Percentiles rank a stretch among this genome's conserved stretches.
These are phyloP conservation scores for Stylophora pistillata DNA, from an alignment of 64 coral and sea anemone genomes.

Conservation along the genomic window DNA sequence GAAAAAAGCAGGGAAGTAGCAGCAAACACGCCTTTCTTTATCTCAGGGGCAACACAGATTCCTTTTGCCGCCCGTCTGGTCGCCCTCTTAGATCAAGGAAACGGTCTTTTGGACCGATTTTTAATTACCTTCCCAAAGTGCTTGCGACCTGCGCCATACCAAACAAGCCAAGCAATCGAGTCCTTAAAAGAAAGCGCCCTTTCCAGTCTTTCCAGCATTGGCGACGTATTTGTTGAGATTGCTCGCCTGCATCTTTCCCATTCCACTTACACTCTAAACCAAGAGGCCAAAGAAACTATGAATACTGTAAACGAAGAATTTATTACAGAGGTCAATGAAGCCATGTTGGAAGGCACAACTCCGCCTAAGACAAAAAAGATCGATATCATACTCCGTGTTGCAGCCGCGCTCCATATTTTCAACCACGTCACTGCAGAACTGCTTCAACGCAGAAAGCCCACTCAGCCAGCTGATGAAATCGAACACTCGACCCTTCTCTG, in stretches of 20 bases:
- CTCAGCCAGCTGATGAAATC: conserved; percentile 7
- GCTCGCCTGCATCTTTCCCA: conserved; percentile 4
- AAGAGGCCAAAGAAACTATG: background rate
- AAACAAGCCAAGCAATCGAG: conserved; percentile 39
- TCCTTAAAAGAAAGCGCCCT: background rate
- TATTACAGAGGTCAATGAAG: conserved; percentile 51
- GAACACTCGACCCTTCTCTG: background rate
- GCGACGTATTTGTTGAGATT: conserved; percentile 40
- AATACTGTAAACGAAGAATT: conserved; percentile 29
- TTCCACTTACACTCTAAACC: background rate
- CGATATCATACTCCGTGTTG: conserved; percentile 18
- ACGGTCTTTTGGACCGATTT: conserved; percentile 50
- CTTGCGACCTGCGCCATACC: conserved; percentile 17
- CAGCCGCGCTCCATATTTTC: conserved; percentile 40
- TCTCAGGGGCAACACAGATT: conserved; percentile 47
- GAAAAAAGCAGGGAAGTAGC: conserved; percentile 33
- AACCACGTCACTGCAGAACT: conserved; percentile 32
- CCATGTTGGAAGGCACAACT: conserved; percentile 36
- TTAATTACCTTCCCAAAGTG: conserved; percentile 59
- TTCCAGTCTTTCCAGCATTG: background rate
- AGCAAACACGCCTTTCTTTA: conserved; percentile 37
- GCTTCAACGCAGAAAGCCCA: conserved; percentile 7
- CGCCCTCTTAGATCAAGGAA: conserved; percentile 48
- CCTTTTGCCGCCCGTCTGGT: conserved; percentile 54
- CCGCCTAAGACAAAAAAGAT: conserved; percentile 60